Conservation (phyloP, 2,888 invertebrate species). For the Nebria brevicollis region DNA sequence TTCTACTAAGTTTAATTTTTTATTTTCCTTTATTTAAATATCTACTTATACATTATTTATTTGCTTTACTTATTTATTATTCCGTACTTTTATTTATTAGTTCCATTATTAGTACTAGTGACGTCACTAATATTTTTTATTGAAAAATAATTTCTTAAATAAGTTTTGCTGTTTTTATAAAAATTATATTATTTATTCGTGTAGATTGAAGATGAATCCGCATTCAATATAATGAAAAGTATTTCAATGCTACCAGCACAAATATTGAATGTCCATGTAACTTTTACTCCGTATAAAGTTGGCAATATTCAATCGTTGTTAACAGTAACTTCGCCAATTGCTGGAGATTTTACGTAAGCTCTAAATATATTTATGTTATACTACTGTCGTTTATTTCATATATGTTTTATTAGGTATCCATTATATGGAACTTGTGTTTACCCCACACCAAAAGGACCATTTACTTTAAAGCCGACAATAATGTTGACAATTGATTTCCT, state of each 20-base stretch:
- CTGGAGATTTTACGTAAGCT: constrained; percentile 58
- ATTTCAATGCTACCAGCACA: constrained; percentile 46
- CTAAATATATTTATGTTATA: constrained; percentile 15
- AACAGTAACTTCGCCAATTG: constrained; percentile 53
- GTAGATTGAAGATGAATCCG: constrained; percentile 53
- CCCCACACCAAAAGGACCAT: constrained; percentile 67
- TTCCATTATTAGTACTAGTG: too few species aligned
- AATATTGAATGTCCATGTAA: constrained; percentile 51
- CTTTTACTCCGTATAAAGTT: constrained; percentile 56
- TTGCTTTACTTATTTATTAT: too few species aligned
- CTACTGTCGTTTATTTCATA: neutral
- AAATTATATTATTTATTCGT: constrained; percentile 16
- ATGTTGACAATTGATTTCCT: constrained; percentile 61
- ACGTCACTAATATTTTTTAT: too few species aligned
- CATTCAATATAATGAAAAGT: constrained; percentile 50
- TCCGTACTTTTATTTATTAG: too few species aligned
- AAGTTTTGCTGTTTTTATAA: neutral
- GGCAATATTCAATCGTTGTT: constrained; percentile 54
- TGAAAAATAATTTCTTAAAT: too few species aligned
- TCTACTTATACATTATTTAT: neutral
- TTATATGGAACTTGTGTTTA: constrained; percentile 61
- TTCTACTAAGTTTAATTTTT: neutral
- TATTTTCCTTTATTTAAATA: neutral
- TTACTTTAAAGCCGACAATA: constrained; percentile 59
- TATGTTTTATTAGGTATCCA: constrained; percentile 58